Evolutionary conservation across 2,113 vertebrate species (phyloP).

Genomic region (Hippocampus guttulatus): DNA sequence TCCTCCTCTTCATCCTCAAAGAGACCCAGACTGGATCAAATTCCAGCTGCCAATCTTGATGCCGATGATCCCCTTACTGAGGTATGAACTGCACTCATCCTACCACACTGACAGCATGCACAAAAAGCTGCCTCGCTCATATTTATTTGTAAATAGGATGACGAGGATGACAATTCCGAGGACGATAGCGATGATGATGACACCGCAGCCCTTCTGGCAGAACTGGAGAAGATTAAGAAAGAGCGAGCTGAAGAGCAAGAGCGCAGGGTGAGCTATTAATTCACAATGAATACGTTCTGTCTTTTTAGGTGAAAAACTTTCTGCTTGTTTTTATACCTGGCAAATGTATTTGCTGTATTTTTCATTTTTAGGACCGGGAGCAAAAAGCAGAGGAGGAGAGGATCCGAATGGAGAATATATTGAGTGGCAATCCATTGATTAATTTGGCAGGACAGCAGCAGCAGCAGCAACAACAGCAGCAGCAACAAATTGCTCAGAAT

Average conservation of each 20-base stretch:
- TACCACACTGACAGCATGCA: not conserved
- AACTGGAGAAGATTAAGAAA: constrained; percentile 97
- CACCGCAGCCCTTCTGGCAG: constrained; percentile 91
- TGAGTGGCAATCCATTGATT: constrained; percentile 93
- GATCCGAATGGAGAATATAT: constrained; percentile 96
- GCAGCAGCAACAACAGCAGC: constrained; percentile 59
- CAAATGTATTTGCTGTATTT: not conserved
- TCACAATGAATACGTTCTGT: not conserved
- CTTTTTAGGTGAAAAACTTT: not conserved
- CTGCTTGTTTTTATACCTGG: not conserved
- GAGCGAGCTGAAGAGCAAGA: constrained; percentile 95
- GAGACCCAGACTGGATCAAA: constrained; percentile 93
- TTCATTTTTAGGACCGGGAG: constrained; percentile 83
- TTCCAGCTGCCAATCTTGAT: constrained; percentile 95
- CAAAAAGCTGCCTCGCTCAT: not conserved
- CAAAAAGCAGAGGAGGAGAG: constrained; percentile 97
- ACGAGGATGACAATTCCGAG: constrained; percentile 83
- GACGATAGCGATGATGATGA: constrained; percentile 95
- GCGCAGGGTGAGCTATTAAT: constrained; percentile 78
- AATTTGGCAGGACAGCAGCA: constrained; percentile 86
- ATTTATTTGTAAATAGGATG: constrained; percentile 57
- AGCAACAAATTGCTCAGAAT: constrained; percentile 54
- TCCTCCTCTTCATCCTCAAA: constrained; percentile 88
- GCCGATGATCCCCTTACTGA: constrained; percentile 96
- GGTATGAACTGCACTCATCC: constrained; percentile 72